Percentiles rank a stretch among this genome's conserved stretches.
phyloP scores from a whole-genome alignment of 2,113 vertebrate genomes.

The Barbus barbus region DNA sequence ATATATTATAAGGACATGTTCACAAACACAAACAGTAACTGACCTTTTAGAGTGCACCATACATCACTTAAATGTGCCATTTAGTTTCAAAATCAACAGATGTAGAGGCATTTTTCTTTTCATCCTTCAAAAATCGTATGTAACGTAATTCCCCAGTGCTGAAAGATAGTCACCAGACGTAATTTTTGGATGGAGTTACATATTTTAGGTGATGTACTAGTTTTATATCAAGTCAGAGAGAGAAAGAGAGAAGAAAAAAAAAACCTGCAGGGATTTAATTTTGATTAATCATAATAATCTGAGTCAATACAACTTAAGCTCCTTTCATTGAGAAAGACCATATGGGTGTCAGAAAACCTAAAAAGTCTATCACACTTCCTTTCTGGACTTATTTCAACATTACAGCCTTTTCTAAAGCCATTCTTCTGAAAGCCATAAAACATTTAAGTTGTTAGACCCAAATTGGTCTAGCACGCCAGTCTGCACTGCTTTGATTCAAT shows the following conservation, averaged over 20 bases:
- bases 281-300: neutral
- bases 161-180: constrained; percentile 5
- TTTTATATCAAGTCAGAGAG: neutral
- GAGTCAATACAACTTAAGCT: neutral
- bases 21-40: neutral
- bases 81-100: neutral
- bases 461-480: neutral
- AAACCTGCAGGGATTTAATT: neutral
- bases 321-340: neutral
- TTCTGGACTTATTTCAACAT: neutral
- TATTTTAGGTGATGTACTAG: neutral
- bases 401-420: neutral
- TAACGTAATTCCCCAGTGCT: neutral
- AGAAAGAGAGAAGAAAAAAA: no score
- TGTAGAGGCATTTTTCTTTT: neutral
- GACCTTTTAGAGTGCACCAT: neutral
- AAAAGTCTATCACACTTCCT: neutral
- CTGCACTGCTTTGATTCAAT: neutral
- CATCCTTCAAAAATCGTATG: neutral
- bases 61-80: neutral
- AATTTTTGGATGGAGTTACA: neutral
- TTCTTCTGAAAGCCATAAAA: neutral
- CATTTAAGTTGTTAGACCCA: neutral
- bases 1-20: neutral
- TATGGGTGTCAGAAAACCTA: neutral